Evolutionary conservation across 1,140 invertebrate species (phyloP).

Genomic region (Telenomus remus): DNA sequence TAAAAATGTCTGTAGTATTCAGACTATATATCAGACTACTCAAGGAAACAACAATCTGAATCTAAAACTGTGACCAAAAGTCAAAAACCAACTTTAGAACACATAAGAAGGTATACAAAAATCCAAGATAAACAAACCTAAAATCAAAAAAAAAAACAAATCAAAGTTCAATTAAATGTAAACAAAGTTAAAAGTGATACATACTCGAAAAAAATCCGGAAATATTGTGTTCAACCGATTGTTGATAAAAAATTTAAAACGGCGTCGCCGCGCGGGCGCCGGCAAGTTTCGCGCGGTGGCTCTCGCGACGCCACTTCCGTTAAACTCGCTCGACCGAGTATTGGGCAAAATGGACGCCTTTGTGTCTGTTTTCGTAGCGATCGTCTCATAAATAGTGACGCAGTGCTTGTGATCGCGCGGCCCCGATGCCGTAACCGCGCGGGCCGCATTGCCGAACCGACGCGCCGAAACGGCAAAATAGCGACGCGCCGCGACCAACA

Average conservation of each 20-base stretch:
- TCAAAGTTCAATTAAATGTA: no score
- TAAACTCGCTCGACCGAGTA: conserved; percentile 63
- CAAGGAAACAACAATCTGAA: no score
- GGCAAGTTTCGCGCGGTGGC: conserved; percentile 63
- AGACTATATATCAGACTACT: no score
- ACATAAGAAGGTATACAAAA: no score
- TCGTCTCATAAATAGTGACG: conserved; percentile 70
- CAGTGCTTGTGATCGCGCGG: conserved; percentile 46
- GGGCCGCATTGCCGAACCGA: conserved; percentile 58
- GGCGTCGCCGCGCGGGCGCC: conserved; percentile 55
- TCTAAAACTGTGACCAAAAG: no score
- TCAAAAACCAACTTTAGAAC: no score
- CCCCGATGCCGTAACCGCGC: conserved; percentile 62
- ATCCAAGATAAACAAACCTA: no score
- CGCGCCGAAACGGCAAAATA: background rate
- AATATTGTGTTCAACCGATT: no score
- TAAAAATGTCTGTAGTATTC: no score
- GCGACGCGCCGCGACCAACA: conserved; percentile 13
- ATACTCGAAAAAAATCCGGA: no score
- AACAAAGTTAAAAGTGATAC: no score
- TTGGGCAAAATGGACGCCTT: conserved; percentile 76
- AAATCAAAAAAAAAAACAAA: no score
- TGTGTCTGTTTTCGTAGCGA: conserved; percentile 75
- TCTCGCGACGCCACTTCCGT: conserved; percentile 73
- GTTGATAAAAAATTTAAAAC: conserved; percentile 57